Evolutionary conservation across 1,140 invertebrate species (phyloP), one percentile per base, ranked within the genome.

Genomic region (Gryllus bimaculatus): DNA sequence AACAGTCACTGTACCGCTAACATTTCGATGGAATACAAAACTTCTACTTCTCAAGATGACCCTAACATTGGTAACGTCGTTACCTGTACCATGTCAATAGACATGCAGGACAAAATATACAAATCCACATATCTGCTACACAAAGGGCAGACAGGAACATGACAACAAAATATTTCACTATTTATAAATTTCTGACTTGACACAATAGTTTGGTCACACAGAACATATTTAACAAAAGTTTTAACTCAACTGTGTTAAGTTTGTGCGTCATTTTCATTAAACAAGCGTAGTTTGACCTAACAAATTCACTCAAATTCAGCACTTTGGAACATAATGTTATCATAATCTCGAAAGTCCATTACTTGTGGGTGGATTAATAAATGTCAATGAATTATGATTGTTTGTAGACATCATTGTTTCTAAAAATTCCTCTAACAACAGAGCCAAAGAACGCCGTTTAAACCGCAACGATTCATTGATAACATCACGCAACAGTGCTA

Each of bases 381-480:
- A 81, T 78, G 83, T 20, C 80, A 85, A 84, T 78, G 82, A 83
- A 78, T 86, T 85, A 73, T 86, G 83, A 18, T 66, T 66, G 76
- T 80, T 86, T 85, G 76, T 20, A n/a, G 76, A 48, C 20, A 48
- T 74, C 49, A 86, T 81, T 75, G 82, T 85, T 79, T 86, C 85
- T 77, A 87, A 82, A 83, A 88, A 87, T 49, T 88, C 85, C 81
- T 89, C 87, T 76, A 90, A 84, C 47, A 89, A 82, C 80, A 87
- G 87, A 74, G 93, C 92, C 82, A 96, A 88, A 81, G 90, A 89
- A 82, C 91, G 90, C 76, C 94, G 88, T 84, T 96, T 95, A 85
- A 96, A 96, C 76, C 95, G 88, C 79, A 91, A 83, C 12, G 93
- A 93, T 87, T 96, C 95, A 79, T 89, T 90, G 75, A 95, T 91